A percentile compares a stretch with the other conserved stretches of the same genome.
These are phyloP conservation scores for Melanotus villosus DNA, from an alignment of 2,888 invertebrate genomes.

Conservation along the genomic window DNA sequence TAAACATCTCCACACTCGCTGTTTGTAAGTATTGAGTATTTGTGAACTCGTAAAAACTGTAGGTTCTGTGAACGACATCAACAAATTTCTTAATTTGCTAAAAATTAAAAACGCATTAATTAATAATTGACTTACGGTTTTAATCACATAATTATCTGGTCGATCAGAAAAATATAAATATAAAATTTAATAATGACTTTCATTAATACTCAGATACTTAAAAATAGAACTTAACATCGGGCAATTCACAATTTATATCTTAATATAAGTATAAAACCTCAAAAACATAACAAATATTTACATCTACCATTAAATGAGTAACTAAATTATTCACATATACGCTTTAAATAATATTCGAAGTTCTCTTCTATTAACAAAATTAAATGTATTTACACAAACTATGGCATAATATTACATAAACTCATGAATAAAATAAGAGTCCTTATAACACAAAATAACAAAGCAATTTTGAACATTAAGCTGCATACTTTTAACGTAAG, in stretches of 20 bases:
- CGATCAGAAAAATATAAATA: slow-evolving; percentile 4
- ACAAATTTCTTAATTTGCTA: not conserved
- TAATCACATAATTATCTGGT: slow-evolving; percentile 28
- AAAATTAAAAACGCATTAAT: slow-evolving; percentile 10
- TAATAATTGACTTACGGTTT: slow-evolving; percentile 29
- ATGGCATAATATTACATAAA: slow-evolving; percentile 10
- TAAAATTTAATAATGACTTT: slow-evolving; percentile 39
- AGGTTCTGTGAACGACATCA: not conserved
- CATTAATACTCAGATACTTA: slow-evolving; percentile 38
- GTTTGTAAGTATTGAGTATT: slow-evolving; percentile 36
- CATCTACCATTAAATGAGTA: slow-evolving; percentile 8
- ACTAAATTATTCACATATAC: slow-evolving; percentile 22
- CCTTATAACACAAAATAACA: slow-evolving; percentile 15
- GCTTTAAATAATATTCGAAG: slow-evolving; percentile 39
- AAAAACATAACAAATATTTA: slow-evolving; percentile 41
- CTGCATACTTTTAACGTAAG: slow-evolving; percentile 30
- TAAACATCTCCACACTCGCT: slow-evolving; percentile 2
- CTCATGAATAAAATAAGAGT: slow-evolving; percentile 4
- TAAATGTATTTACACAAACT: slow-evolving; percentile 27
- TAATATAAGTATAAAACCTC: slow-evolving; percentile 41
- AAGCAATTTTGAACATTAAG: slow-evolving; percentile 27
- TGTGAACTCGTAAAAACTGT: slow-evolving; percentile 5
- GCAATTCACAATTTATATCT: slow-evolving; percentile 10
- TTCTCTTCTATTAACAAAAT: slow-evolving; percentile 18
- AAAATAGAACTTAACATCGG: slow-evolving; percentile 25